Evolutionary conservation across 2,888 invertebrate genomes (phyloP).

Genomic region (Torymus auratus): DNA sequence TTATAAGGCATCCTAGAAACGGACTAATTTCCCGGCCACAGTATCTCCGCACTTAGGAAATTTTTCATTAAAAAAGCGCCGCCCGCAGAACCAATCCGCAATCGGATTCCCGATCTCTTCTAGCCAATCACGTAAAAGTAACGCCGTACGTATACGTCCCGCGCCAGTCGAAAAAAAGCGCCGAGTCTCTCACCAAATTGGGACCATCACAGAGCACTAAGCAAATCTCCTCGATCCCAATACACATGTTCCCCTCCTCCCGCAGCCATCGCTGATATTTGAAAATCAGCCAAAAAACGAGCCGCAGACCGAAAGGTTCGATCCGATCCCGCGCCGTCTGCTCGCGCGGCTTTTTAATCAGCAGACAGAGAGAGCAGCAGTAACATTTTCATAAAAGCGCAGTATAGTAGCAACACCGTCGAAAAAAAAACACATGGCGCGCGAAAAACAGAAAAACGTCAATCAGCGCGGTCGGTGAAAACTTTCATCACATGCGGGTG

Average conservation of each 20-base stretch:
- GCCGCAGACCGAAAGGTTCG: slow-evolving; percentile 21
- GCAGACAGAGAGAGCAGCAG: slow-evolving; percentile 7
- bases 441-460: slow-evolving; percentile 9
- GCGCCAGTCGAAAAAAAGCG: neutral
- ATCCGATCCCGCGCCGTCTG: neutral
- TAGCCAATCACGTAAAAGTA: too few relatives aligned
- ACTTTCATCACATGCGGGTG: neutral
- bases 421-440: slow-evolving; percentile 14
- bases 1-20: too few relatives aligned
- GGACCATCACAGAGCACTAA: slow-evolving; percentile 19
- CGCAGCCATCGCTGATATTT: slow-evolving; percentile 11
- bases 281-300: slow-evolving; percentile 47
- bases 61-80: too few relatives aligned
- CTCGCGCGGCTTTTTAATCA: slow-evolving; percentile 42
- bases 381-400: slow-evolving; percentile 38
- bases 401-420: too few relatives aligned
- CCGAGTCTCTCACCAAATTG: neutral
- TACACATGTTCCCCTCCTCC: neutral
- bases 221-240: slow-evolving; percentile 37
- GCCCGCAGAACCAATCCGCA: too few relatives aligned
- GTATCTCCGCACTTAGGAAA: too few relatives aligned
- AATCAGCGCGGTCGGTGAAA: neutral
- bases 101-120: too few relatives aligned
- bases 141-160: too few relatives aligned
- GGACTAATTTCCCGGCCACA: too few relatives aligned